Evolutionary conservation across 2,888 invertebrate species (phyloP), one percentile per base, ranked within the genome.

Genomic region (Thymelicus lineola): DNA sequence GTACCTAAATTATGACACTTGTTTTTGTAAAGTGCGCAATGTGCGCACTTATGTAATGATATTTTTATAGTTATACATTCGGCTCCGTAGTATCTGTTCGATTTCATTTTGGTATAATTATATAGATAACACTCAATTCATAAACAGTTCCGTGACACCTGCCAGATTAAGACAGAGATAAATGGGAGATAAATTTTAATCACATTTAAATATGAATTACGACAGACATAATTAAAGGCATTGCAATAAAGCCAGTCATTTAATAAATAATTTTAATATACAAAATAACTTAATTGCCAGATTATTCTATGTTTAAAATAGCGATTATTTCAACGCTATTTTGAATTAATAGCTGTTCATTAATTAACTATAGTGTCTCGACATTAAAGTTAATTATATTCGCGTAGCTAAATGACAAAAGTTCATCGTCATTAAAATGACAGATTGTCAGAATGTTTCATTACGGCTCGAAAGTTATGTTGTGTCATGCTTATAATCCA

Each of bases 71-170:
- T 28, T 28, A 28, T 28, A 28, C 9, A 10, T 42, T 42, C 10
- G 42, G 10, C 42, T 12, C 42, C 42, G 1, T 28, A 28, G 28
- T 2, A 28, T 28, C 28, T 2, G 28, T 28, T 28, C 3, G 28
- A 28, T 28, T 28, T 28, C 3, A 28, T 28, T 28, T 28, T 28
- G 28, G 4, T 28, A 28, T 28, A 28, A 28, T 28, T 28, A 28
- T 42, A 12, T 42, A 42, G 10, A 58, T 58, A 58, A 58, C 38
- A 60, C 42, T 20, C 14, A 7, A 60, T 38, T 42, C 60, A 60
- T 46, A 42, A 60, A 60, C 60, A 60, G 42, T 42, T 36, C 59
- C 45, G 20, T 60, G 60, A 60, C 60, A 60, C 60, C 60, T 60
- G 60, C 42, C 45, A 60, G 60, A 45, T 60, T 7, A 14, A 15